Percentiles rank a stretch among this genome's conserved stretches.
These are phyloP conservation scores for Ophioninae sp. DNA, from an alignment of 2,888 invertebrate genomes.

Conservation along the genomic window DNA sequence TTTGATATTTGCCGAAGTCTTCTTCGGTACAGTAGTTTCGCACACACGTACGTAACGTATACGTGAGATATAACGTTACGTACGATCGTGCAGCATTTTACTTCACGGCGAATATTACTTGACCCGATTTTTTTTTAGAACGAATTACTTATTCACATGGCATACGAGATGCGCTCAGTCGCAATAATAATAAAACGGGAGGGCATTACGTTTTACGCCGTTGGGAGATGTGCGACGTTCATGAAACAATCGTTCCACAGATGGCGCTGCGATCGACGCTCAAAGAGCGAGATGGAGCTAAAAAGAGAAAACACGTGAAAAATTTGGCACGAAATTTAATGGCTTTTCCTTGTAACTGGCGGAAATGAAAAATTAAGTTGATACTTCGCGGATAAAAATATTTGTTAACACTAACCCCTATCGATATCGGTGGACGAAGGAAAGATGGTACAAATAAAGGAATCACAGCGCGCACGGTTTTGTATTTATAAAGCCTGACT, in stretches of 20 bases:
- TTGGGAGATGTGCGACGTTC: background rate
- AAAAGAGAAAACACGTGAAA: background rate
- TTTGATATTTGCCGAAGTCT: background rate
- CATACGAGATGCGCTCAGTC: slow-evolving; percentile 1
- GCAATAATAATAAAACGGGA: slow-evolving; percentile 13
- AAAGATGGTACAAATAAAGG: background rate
- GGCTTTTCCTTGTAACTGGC: background rate
- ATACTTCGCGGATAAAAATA: too few species aligned
- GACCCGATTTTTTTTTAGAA: background rate
- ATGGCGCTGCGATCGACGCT: slow-evolving; percentile 2
- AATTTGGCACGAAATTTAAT: background rate
- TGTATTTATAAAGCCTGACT: slow-evolving; percentile 52
- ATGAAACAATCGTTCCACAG: background rate
- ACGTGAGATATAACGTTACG: background rate
- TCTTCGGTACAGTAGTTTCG: background rate
- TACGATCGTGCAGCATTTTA: background rate
- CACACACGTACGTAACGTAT: background rate
- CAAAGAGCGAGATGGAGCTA: background rate
- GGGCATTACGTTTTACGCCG: slow-evolving; percentile 10
- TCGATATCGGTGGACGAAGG: background rate
- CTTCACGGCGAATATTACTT: background rate
- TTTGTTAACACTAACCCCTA: background rate
- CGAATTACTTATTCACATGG: background rate
- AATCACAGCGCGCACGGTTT: background rate
- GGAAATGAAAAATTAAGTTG: too few species aligned